A percentile compares a stretch with the other conserved stretches of the same genome.
phyloP scores from a whole-genome alignment of 2,888 invertebrate species.

The Gandaritis pyraliata region DNA sequence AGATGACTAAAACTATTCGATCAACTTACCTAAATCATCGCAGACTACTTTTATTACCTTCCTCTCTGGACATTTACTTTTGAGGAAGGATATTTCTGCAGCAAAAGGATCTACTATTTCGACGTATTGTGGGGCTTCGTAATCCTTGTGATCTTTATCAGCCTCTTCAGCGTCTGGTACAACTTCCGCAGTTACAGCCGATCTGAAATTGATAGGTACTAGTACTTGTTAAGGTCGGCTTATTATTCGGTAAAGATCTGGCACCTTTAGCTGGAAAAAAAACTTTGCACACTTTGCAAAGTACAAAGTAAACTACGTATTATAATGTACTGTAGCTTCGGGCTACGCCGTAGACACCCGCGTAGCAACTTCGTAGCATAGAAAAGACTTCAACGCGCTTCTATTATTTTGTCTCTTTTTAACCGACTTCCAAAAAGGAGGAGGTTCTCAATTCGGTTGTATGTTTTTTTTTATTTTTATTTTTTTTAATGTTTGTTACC shows the following conservation, averaged over 20 bases:
- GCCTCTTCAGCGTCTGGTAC: constrained; percentile 87
- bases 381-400: constrained; percentile 15
- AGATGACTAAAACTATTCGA: no score
- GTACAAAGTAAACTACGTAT: no score
- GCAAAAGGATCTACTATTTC: constrained; percentile 92
- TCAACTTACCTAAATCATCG: constrained; percentile 87
- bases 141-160: constrained; percentile 76
- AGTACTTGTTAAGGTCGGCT: background rate
- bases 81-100: constrained; percentile 91
- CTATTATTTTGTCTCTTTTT: background rate
- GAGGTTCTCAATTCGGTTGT: no score
- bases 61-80: constrained; percentile 89
- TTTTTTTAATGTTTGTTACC: no score
- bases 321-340: no score
- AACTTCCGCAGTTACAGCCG: constrained; percentile 87
- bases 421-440: no score
- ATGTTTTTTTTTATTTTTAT: no score
- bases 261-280: no score
- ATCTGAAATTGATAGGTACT: constrained; percentile 75
- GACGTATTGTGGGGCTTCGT: constrained; percentile 85
- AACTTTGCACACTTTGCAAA: no score
- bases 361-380: constrained; percentile 13
- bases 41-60: constrained; percentile 93
- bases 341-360: constrained; percentile 8
- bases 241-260: no score